These are phyloP conservation scores for Thamnaconus septentrionalis DNA, from an alignment of 2,113 vertebrate species.

Conservation along the genomic window DNA sequence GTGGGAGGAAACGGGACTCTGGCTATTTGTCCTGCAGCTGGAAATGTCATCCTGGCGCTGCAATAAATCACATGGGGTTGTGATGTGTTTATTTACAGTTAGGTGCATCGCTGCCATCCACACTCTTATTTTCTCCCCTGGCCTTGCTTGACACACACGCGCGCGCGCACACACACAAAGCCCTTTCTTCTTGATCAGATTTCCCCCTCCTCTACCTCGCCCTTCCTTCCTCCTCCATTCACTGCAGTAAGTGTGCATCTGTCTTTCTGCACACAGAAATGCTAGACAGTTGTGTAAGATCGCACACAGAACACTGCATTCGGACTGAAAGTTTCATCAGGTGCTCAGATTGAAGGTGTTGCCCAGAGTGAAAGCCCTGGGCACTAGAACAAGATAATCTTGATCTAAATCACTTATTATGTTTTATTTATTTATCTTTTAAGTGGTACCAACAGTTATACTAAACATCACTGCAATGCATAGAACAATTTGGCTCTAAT, in stretches of 20 bases:
- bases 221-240: constrained; percentile 2
- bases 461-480: too few relatives aligned
- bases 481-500: too few relatives aligned
- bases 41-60: constrained; percentile 71
- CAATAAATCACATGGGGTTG: constrained; percentile 75
- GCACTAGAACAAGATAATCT: too few relatives aligned
- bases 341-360: too few relatives aligned
- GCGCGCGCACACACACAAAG: constrained; percentile 9
- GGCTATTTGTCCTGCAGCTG: constrained; percentile 52
- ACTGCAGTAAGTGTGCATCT: background rate
- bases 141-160: constrained; percentile 20
- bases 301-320: constrained; percentile 1
- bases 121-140: constrained; percentile 61
- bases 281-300: constrained; percentile 1
- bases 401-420: too few relatives aligned
- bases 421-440: too few relatives aligned
- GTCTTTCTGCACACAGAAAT: constrained; percentile 2
- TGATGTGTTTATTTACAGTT: constrained; percentile 76
- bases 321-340: background rate
- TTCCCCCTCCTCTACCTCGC: constrained; percentile 8
- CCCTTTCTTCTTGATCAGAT: constrained; percentile 27
- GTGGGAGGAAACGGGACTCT: constrained; percentile 6
- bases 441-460: too few relatives aligned
- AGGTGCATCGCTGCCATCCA: constrained; percentile 65
- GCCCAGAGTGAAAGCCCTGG: too few relatives aligned